These are phyloP conservation scores for Limnephilus lunatus DNA, from an alignment of 2,888 invertebrate species.

Conservation along the genomic window DNA sequence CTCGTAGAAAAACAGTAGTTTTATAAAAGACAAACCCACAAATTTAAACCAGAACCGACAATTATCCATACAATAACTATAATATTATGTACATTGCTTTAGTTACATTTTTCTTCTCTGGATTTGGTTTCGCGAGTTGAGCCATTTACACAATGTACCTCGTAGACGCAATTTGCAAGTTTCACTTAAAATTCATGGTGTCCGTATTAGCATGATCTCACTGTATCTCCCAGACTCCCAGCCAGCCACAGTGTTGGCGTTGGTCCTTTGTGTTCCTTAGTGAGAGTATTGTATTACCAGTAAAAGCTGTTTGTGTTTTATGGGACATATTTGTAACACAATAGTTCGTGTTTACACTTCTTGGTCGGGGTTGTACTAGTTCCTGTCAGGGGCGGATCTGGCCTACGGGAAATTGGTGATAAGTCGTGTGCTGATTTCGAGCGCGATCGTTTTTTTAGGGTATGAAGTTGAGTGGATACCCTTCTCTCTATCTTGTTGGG, in stretches of 20 bases:
- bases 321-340: background rate
- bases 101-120: background rate
- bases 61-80: too few species aligned
- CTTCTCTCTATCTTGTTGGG: too few species aligned
- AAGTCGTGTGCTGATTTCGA: too few species aligned
- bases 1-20: too few species aligned
- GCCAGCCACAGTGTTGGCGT: background rate
- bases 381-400: background rate
- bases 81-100: background rate
- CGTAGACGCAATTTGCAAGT: background rate
- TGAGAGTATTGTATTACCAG: background rate
- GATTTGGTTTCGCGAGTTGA: background rate
- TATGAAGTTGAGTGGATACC: too few species aligned
- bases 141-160: background rate
- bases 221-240: background rate
- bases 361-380: background rate
- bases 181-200: background rate
- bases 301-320: background rate
- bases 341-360: background rate
- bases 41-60: too few species aligned
- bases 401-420: background rate
- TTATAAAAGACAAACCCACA: too few species aligned
- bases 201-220: background rate
- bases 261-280: background rate
- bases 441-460: too few species aligned